These are phyloP conservation scores for Acheta domesticus DNA, from an alignment of 2,888 invertebrate genomes.

Conservation along the genomic window DNA sequence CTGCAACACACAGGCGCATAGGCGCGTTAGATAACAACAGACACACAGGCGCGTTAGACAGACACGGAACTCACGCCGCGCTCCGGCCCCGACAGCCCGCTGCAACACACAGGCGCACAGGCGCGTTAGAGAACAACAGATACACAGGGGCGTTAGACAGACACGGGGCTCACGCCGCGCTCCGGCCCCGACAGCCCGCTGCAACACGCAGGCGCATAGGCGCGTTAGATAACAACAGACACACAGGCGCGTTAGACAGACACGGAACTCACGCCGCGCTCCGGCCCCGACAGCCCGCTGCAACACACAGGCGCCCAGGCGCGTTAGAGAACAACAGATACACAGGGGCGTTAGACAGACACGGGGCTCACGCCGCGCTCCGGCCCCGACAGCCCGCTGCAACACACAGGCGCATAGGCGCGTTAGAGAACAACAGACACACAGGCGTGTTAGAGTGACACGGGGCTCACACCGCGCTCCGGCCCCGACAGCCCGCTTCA, in stretches of 20 bases:
- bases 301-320: too few species aligned
- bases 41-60: neutral
- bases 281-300: neutral
- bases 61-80: neutral
- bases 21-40: conserved; percentile 74
- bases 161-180: neutral
- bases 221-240: conserved; percentile 71
- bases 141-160: too few species aligned
- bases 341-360: neutral
- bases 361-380: neutral
- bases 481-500: conserved; percentile 19
- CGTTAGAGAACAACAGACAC: too few species aligned
- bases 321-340: too few species aligned
- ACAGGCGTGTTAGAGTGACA: neutral
- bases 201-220: conserved; percentile 58
- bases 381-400: conserved; percentile 11
- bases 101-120: too few species aligned
- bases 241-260: neutral
- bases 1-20: conserved; percentile 68
- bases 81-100: too few species aligned
- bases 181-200: conserved; percentile 21
- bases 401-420: neutral
- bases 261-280: too few species aligned
- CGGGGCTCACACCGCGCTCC: conserved; percentile 2
- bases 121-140: too few species aligned